A percentile compares a stretch with the other conserved stretches of the same genome.
Evolutionary conservation across 2,113 vertebrate genomes (phyloP).

Genomic region (Panurus biarmicus): DNA sequence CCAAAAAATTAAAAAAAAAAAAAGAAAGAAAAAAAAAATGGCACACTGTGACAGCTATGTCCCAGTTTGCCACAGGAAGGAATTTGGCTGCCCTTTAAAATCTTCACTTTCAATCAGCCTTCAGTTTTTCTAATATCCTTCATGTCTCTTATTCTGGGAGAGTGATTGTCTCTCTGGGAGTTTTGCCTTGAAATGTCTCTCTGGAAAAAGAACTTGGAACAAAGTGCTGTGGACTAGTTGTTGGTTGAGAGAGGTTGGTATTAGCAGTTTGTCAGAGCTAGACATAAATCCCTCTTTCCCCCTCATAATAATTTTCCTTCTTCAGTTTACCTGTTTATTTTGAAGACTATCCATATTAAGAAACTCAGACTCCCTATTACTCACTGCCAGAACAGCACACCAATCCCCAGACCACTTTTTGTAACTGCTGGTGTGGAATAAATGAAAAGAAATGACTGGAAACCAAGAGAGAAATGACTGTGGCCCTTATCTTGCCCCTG

Average conservation of each 20-base stretch:
- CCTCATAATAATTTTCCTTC: neutral
- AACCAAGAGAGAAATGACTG: conserved; percentile 1
- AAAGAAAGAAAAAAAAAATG: neutral
- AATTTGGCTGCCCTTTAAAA: conserved; percentile 4
- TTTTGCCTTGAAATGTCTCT: conserved; percentile 30
- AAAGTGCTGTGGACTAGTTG: neutral
- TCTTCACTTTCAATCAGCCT: neutral
- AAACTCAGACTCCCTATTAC: neutral
- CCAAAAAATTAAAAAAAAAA: neutral
- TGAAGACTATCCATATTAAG: conserved; percentile 5
- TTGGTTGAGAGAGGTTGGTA: neutral
- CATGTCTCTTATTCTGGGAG: neutral
- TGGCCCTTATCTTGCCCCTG: conserved; percentile 20
- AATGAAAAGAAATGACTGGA: conserved; percentile 41
- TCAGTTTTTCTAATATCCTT: conserved; percentile 14
- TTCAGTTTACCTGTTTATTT: conserved; percentile 47
- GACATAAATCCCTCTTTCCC: neutral
- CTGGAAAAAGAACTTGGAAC: neutral
- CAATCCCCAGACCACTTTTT: neutral
- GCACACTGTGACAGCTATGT: neutral
- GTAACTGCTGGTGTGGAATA: conserved; percentile 41
- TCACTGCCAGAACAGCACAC: neutral
- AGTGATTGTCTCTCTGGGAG: neutral
- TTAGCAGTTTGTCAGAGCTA: neutral
- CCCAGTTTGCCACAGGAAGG: neutral